Evolutionary conservation across 2,797 vertebrate genomes (phyloP).

Genomic region (Ctenosaura bakeri): DNA sequence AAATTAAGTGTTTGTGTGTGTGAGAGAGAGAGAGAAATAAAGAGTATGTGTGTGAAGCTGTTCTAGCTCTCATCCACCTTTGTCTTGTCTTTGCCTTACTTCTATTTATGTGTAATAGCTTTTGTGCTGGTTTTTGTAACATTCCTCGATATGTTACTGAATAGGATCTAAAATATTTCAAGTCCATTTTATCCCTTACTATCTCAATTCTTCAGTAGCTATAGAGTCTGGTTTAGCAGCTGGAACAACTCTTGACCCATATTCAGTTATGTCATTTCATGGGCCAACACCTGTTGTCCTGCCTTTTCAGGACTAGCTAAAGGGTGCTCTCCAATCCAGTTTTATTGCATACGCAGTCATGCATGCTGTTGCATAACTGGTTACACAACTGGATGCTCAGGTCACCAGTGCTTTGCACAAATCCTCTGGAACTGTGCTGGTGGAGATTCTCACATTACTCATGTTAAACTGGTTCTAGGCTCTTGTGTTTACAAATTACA

Average conservation of each 20-base stretch:
- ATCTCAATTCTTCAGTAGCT: neutral
- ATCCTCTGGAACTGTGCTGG: no score
- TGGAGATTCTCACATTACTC: no score
- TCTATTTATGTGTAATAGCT: neutral
- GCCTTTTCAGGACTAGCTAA: no score
- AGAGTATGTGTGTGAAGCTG: neutral
- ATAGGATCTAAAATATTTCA: slow-evolving; percentile 17
- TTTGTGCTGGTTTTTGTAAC: neutral
- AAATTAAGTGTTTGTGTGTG: neutral
- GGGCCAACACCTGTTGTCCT: no score
- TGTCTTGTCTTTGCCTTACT: neutral
- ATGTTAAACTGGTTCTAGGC: no score
- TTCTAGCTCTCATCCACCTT: neutral
- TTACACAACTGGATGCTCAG: no score
- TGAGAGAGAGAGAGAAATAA: neutral
- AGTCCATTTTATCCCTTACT: neutral
- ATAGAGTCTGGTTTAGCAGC: neutral
- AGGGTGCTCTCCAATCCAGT: no score
- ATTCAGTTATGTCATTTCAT: no score
- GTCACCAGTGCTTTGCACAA: no score
- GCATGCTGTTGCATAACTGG: no score
- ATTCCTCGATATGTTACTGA: neutral
- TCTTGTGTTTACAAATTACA: neutral
- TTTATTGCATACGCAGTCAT: no score
- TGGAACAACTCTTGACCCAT: neutral